These are phyloP conservation scores for Toxonevra muliebris DNA, from an alignment of 2,888 invertebrate species.

Conservation along the genomic window DNA sequence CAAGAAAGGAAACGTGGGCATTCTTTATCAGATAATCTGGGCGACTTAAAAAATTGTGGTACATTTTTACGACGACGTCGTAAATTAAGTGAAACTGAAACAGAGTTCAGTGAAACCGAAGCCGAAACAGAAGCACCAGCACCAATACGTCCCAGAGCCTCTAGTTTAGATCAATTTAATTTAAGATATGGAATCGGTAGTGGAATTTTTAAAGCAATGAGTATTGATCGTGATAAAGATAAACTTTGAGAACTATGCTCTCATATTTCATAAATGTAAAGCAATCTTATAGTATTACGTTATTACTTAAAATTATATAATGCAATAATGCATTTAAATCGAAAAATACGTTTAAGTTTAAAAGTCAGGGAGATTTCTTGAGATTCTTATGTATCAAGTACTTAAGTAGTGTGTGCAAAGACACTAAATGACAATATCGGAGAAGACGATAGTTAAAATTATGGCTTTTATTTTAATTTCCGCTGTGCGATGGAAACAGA, in stretches of 20 bases:
- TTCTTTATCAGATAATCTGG: conserved; percentile 56
- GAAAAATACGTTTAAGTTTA: conserved; percentile 20
- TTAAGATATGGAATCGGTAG: conserved; percentile 57
- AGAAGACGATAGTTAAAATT: too few relatives aligned
- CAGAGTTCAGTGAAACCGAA: conserved; percentile 61
- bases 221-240: conserved; percentile 64
- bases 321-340: conserved; percentile 29
- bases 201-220: conserved; percentile 64
- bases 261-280: conserved; percentile 39
- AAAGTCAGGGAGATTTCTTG: conserved; percentile 25
- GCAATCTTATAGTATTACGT: conserved; percentile 41
- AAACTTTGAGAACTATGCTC: conserved; percentile 60
- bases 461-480: too few relatives aligned
- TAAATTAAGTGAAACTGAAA: conserved; percentile 63
- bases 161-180: conserved; percentile 64
- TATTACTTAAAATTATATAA: neutral
- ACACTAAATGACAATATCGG: too few relatives aligned
- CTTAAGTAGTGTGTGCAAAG: neutral
- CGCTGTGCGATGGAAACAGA: too few relatives aligned
- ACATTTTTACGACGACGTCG: conserved; percentile 53
- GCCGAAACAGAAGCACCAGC: conserved; percentile 44
- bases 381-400: conserved; percentile 39
- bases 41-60: conserved; percentile 52
- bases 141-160: conserved; percentile 57
- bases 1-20: conserved; percentile 65